These are phyloP conservation scores for Phortica magna DNA, from an alignment of 2,888 invertebrate species.

Conservation along the genomic window DNA sequence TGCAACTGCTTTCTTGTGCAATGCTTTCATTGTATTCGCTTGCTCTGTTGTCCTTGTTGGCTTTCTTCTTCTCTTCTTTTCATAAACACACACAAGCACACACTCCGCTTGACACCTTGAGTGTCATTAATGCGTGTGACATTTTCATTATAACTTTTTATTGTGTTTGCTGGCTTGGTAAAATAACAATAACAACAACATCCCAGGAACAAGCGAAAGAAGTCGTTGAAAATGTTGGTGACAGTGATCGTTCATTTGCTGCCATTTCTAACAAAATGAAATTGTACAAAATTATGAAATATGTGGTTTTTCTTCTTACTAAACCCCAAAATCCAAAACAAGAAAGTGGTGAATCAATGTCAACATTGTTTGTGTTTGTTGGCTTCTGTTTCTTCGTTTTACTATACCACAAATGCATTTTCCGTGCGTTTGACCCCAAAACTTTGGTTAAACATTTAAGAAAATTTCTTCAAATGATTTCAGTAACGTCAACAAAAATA, in stretches of 20 bases:
- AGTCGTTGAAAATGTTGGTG: background rate
- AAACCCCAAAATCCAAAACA: background rate
- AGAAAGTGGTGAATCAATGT: background rate
- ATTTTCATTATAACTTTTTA: slow-evolving; percentile 71
- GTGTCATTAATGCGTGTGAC: slow-evolving; percentile 76
- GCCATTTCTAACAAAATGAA: background rate
- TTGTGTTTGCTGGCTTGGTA: slow-evolving; percentile 12
- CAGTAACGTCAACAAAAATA: no score
- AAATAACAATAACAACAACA: background rate
- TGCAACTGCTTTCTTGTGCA: background rate
- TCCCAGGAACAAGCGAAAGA: background rate
- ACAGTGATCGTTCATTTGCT: background rate
- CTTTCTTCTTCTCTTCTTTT: background rate
- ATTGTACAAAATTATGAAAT: background rate
- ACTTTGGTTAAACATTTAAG: no score
- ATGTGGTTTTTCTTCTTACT: background rate
- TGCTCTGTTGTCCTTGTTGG: background rate
- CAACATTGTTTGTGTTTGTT: background rate
- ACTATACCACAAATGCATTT: background rate
- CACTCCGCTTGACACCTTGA: slow-evolving; percentile 65
- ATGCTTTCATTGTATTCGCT: slow-evolving; percentile 38
- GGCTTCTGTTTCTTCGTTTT: background rate
- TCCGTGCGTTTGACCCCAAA: no score
- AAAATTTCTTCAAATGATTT: no score
- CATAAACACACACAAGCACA: slow-evolving; percentile 43